These are phyloP conservation scores for Amazona ochrocephala DNA, from an alignment of 2,797 vertebrate genomes.

Conservation along the genomic window DNA sequence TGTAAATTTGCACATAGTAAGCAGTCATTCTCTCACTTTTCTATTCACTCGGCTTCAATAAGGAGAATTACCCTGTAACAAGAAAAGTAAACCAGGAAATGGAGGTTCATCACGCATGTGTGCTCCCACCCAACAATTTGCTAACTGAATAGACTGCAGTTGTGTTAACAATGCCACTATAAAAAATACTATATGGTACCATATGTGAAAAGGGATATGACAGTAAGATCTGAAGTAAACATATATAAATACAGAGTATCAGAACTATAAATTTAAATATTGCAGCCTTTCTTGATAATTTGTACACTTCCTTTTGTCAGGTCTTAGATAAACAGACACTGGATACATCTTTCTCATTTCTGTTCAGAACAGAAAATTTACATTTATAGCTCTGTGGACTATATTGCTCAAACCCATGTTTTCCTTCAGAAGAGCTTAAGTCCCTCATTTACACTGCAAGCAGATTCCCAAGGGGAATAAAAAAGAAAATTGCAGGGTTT, in stretches of 20 bases:
- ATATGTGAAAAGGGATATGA: neutral
- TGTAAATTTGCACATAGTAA: neutral
- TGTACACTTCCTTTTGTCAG: neutral
- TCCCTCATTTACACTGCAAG: neutral
- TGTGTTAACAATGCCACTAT: neutral
- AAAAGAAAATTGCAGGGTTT: neutral
- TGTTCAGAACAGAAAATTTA: neutral
- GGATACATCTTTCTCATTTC: neutral
- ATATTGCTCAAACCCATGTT: neutral
- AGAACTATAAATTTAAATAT: neutral
- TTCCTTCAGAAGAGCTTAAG: neutral
- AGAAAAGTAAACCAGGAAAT: neutral
- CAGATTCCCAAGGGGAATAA: neutral
- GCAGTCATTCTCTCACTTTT: neutral
- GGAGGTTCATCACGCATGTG: neutral
- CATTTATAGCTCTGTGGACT: neutral
- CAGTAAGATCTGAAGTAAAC: neutral
- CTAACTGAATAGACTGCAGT: neutral
- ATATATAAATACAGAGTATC: neutral
- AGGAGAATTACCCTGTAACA: neutral
- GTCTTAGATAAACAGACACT: neutral
- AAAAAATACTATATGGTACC: neutral
- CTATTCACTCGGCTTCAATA: neutral
- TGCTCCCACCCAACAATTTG: neutral
- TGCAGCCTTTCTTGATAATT: neutral